Percentiles rank a stretch among this genome's conserved stretches.
These are phyloP conservation scores for Hesperia comma DNA, from an alignment of 2,888 invertebrate species.

Conservation along the genomic window DNA sequence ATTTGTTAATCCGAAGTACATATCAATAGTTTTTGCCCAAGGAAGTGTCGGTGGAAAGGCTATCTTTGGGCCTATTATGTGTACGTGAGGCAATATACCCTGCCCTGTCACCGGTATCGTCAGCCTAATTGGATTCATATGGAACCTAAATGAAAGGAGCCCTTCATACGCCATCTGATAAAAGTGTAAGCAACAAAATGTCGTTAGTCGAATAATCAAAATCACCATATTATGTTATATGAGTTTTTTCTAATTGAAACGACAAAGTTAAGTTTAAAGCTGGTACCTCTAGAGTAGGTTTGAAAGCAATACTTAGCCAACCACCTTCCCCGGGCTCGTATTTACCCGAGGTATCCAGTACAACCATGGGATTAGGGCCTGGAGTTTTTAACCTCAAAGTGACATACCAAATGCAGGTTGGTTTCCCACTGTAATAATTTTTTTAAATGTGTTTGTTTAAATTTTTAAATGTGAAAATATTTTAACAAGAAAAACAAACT, in stretches of 20 bases:
- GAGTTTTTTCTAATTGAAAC: no score
- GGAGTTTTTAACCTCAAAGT: slow-evolving; percentile 63
- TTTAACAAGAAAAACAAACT: neutral
- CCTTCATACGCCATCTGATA: slow-evolving; percentile 72
- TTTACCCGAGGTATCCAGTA: slow-evolving; percentile 71
- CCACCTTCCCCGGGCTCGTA: slow-evolving; percentile 78
- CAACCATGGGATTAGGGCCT: slow-evolving; percentile 62
- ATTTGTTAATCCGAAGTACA: slow-evolving; percentile 85
- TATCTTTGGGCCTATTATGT: slow-evolving; percentile 76
- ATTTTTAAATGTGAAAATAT: neutral
- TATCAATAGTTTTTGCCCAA: slow-evolving; percentile 83
- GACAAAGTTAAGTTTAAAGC: neutral
- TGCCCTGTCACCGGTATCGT: slow-evolving; percentile 77
- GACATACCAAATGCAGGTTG: slow-evolving; percentile 83
- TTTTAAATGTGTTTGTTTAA: slow-evolving; percentile 9
- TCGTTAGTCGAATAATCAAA: no score
- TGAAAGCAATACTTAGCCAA: slow-evolving; percentile 82
- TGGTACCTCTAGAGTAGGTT: slow-evolving; percentile 76
- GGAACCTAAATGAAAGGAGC: slow-evolving; percentile 70
- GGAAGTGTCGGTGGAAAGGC: slow-evolving; percentile 86
- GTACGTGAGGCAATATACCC: slow-evolving; percentile 81
- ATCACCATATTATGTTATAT: no score
- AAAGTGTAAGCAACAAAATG: neutral
- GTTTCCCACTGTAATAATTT: slow-evolving; percentile 74
- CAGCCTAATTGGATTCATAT: slow-evolving; percentile 78